A percentile compares a stretch with the other conserved stretches of the same genome.
These are phyloP conservation scores for Anorthoa munda DNA, from an alignment of 2,888 invertebrate genomes.

Conservation along the genomic window DNA sequence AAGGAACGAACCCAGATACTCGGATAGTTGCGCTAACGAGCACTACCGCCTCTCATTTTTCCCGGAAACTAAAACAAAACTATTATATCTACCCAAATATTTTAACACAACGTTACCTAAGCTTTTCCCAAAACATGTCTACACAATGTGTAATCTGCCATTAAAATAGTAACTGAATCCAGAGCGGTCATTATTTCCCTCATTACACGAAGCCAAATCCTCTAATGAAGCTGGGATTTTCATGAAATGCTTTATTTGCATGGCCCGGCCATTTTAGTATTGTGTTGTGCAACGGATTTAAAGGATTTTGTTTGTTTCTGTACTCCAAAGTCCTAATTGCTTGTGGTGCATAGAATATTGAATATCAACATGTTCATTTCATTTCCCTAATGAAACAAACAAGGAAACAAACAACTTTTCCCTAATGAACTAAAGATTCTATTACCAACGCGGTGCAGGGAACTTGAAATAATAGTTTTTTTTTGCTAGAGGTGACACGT, in stretches of 20 bases:
- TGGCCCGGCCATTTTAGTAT: neutral
- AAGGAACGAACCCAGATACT: neutral
- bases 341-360: slow-evolving; percentile 9
- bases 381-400: slow-evolving; percentile 16
- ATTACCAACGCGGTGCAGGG: neutral
- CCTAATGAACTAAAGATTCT: slow-evolving; percentile 10
- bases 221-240: slow-evolving; percentile 50
- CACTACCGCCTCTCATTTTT: neutral
- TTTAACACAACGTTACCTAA: neutral
- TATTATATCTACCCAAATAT: neutral
- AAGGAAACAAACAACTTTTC: slow-evolving; percentile 18
- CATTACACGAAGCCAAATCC: slow-evolving; percentile 26
- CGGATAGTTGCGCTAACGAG: neutral
- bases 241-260: slow-evolving; percentile 15
- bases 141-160: neutral
- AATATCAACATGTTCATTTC: slow-evolving; percentile 26
- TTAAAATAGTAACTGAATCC: slow-evolving; percentile 56
- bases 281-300: slow-evolving; percentile 27
- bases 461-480: neutral
- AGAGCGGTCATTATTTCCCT: slow-evolving; percentile 42
- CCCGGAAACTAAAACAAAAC: neutral
- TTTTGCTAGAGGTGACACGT: too few relatives aligned
- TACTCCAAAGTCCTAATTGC: slow-evolving; percentile 18
- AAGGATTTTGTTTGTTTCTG: slow-evolving; percentile 17
- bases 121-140: neutral